phyloP scores from a whole-genome alignment of 2,113 vertebrate species.

The Microtus montanus region DNA sequence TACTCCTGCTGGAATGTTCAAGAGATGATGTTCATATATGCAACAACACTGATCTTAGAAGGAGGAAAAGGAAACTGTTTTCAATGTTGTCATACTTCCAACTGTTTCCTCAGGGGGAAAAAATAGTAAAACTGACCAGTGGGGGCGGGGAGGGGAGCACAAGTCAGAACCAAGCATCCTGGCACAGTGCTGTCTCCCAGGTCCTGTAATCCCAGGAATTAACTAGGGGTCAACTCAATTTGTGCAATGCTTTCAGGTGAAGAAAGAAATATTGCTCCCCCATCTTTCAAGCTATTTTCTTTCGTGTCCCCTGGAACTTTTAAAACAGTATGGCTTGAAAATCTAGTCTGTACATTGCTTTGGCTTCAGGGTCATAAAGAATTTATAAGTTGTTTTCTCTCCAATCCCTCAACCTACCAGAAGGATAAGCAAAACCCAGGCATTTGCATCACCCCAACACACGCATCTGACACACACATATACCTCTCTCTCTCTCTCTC shows the following conservation, averaged over 20 bases:
- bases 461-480: constrained; percentile 42
- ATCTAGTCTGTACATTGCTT: constrained; percentile 68
- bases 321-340: constrained; percentile 80
- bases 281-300: constrained; percentile 76
- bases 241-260: constrained; percentile 32
- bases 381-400: constrained; percentile 84
- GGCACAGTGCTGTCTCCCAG: background rate
- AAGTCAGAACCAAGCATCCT: background rate
- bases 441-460: constrained; percentile 60
- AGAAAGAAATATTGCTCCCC: constrained; percentile 53
- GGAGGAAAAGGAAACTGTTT: background rate
- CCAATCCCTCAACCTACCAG: constrained; percentile 69
- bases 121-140: constrained; percentile 18
- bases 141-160: background rate
- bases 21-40: background rate
- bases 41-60: background rate
- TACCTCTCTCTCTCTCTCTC: no score
- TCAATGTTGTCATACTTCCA: constrained; percentile 21
- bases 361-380: constrained; percentile 78
- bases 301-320: constrained; percentile 65
- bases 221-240: background rate
- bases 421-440: constrained; percentile 78
- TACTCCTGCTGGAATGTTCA: background rate
- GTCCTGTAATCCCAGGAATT: constrained; percentile 50
- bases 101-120: background rate